These are phyloP conservation scores for Lycia hirtaria DNA, from an alignment of 2,888 invertebrate species.

Conservation along the genomic window DNA sequence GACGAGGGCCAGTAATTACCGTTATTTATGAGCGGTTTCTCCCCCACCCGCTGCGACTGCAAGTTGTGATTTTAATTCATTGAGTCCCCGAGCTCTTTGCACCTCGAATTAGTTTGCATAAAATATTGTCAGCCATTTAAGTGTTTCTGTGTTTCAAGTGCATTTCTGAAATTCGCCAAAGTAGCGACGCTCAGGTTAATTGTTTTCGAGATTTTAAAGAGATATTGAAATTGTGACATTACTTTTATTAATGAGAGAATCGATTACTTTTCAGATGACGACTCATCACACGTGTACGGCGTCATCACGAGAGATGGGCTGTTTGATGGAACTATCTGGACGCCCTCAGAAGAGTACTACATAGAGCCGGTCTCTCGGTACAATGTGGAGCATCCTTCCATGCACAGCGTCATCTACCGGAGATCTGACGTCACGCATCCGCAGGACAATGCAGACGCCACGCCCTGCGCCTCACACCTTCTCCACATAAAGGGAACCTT, in stretches of 20 bases:
- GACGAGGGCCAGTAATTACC: slow-evolving; percentile 68
- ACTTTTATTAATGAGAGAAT: slow-evolving; percentile 6
- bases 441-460: slow-evolving; percentile 58
- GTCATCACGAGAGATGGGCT: slow-evolving; percentile 94
- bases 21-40: slow-evolving; percentile 81
- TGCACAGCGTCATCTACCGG: slow-evolving; percentile 95
- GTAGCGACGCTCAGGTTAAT: slow-evolving; percentile 36
- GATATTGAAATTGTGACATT: background rate
- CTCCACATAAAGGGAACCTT: slow-evolving; percentile 80
- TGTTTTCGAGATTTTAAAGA: slow-evolving; percentile 21
- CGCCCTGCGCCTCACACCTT: slow-evolving; percentile 87
- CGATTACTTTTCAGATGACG: slow-evolving; percentile 88
- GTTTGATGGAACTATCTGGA: slow-evolving; percentile 95
- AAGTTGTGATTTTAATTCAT: slow-evolving; percentile 83
- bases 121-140: slow-evolving; percentile 76
- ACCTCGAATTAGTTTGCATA: slow-evolving; percentile 81
- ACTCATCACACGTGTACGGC: slow-evolving; percentile 92
- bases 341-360: slow-evolving; percentile 92
- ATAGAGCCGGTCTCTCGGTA: slow-evolving; percentile 92
- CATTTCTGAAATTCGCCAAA: slow-evolving; percentile 44
- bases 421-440: slow-evolving; percentile 90
- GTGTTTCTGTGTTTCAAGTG: slow-evolving; percentile 62
- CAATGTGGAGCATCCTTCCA: slow-evolving; percentile 78
- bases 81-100: slow-evolving; percentile 75
- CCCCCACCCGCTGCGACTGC: slow-evolving; percentile 72